Evolutionary conservation across 1,140 invertebrate species (phyloP), one percentile per base, ranked within the genome.

Genomic region (Pentalonia nigronervosa): DNA sequence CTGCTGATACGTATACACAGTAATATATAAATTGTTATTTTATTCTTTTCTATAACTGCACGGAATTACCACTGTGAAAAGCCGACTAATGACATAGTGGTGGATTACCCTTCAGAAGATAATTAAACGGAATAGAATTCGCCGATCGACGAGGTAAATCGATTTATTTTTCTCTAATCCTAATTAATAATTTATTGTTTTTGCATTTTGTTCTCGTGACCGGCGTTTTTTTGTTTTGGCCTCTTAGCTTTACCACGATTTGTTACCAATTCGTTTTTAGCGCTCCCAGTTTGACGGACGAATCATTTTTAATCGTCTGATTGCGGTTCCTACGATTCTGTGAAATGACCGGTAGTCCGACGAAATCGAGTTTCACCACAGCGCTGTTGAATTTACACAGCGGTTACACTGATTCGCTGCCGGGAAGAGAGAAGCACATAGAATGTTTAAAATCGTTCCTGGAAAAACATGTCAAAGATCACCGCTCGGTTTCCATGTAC

Each of bases 401-500:
- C 94, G 96, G 96, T 9, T 95, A 96, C 83, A 97, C 97, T 17
- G 96, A 96, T 41, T 95, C 95, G 91, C 95, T 99, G 88, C 96
- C 97, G 34, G 97, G 98, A 20, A 95, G 99, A 93, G 97, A 99
- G 94, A 95, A 96, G 84, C 97, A 99, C 95, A 96, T 98, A 7
- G 94, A 95, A 2, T 96, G 97, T 94, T 95, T 99, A 11, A 95
- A 96, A 30, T 95, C 95, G 1, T 98, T 98, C 95, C 96, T 99
- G 36, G 95, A 95, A 45, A 95, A 96, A 25, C 97, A 97, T 95
- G 94, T 99, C 36, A 94, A 96, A 0, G 96, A 96, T 1, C 95
- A 97, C 94, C 96, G 95, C 76, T 97, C 98, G 0, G 97, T 97
- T 23, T 98, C 98, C 53, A 95, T 99, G 25, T 99, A 99, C 95